A percentile compares a stretch with the other conserved stretches of the same genome.
These are phyloP conservation scores for Idaea biselata DNA, from an alignment of 2,888 invertebrate species.

Conservation along the genomic window DNA sequence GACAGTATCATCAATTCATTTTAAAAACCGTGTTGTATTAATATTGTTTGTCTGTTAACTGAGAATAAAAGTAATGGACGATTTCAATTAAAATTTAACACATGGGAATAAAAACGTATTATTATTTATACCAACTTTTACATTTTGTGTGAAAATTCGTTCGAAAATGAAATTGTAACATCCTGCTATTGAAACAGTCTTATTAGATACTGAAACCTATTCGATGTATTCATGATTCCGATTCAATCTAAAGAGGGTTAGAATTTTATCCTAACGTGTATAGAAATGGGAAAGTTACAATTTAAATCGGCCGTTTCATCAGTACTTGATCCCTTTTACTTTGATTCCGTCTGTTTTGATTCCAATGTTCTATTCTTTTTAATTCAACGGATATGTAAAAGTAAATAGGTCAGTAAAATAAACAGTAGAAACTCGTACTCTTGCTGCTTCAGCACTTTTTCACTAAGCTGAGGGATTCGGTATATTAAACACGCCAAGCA, in stretches of 20 bases:
- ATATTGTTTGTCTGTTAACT: background rate
- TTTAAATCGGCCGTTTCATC: conserved; percentile 28
- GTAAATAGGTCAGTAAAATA: background rate
- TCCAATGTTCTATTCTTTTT: conserved; percentile 23
- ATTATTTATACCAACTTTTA: background rate
- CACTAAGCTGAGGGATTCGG: conserved; percentile 13
- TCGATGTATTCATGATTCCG: conserved; percentile 20
- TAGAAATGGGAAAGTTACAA: conserved; percentile 27
- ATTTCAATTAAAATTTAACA: background rate
- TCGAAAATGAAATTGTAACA: background rate
- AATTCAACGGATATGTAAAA: conserved; percentile 15
- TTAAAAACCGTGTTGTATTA: background rate
- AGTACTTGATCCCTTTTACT: conserved; percentile 28
- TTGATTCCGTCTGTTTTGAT: conserved; percentile 20
- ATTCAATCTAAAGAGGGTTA: conserved; percentile 25
- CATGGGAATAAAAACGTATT: background rate
- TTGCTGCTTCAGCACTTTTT: background rate
- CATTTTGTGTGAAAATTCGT: background rate
- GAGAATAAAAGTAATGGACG: background rate
- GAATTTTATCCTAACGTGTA: conserved; percentile 27
- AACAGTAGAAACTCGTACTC: background rate
- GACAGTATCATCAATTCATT: no score
- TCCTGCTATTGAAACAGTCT: conserved; percentile 14
- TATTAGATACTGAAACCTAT: conserved; percentile 19
- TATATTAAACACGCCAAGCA: conserved; percentile 34